Base-by-base conservation (phyloP, 2,113 vertebrate species). In the Stigmatopora argus region DNA sequence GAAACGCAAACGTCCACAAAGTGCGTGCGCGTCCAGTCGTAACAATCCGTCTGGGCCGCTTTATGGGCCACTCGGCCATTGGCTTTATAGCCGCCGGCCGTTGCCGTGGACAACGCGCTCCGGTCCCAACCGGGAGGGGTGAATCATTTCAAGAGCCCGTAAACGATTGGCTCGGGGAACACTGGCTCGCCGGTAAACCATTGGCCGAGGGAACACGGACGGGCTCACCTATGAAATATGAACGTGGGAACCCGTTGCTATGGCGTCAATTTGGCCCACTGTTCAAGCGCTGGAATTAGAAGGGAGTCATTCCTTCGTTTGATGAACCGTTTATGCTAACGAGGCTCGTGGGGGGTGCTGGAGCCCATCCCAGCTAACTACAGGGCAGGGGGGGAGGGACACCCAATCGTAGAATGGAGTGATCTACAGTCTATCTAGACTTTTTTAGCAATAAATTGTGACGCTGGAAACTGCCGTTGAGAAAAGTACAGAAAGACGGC, bases 11-110 rank as follows among this genome's bases (percentile, higher is more conserved):
- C 56, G 31, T 45, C 53, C 49, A 57, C 61, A 9, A 21, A 15
- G 19, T 17, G 38, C 7, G 38, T 1, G 61, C 41, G 44, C 34
- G 53, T 55, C 7, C 18, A 59, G 18, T 59, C 38, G 41, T 59
- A n/a, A 59, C 59, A 64, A 62, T 51, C 67, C 6, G 41, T 73
- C 71, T 63, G 72, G 62, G 66, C 64, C 26, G 71, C 44, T 38
- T 65, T 62, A 64, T 51, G 48, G 69, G 18, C 17, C 45, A 31
- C 63, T 64, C 58, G 76, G 68, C 72, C 10, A 34, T 4, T 26
- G 66, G 70, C 77, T 75, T 62, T 51, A 70, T 17, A 62, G 63
- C 5, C 11, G 12, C 11, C 41, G 38, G 59, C 67, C 2, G 70
- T 63, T 73, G 57, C 75, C 21, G 12, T 41, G 63, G 62, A 56